Base-by-base conservation (phyloP, 2,113 vertebrate species). In the Rhinogobius similis region DNA sequence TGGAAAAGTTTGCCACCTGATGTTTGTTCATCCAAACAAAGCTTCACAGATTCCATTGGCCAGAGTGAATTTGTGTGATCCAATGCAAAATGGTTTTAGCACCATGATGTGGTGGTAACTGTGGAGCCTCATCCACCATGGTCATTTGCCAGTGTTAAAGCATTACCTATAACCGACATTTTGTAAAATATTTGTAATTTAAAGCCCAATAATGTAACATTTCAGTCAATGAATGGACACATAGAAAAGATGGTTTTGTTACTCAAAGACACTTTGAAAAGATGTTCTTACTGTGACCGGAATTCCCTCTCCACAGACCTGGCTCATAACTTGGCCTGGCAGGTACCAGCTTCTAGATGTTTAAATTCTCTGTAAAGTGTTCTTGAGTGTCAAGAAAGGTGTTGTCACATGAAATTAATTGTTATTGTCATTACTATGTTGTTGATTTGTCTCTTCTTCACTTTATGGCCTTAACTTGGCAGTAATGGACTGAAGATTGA, bases 41-140 rank as follows among this genome's bases (percentile, higher is more conserved):
- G n/a, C 50, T 52, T 29, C 2, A 58, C 55, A 29, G 26, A 58
- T 58, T 23, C 24, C 26, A 29, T 21, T 43, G 59, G 58, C 43
- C 44, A 58, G 68, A 38, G 68, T 68, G 67, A 75, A 6, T 62
- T 65, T 68, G 27, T 24, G 68, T 68, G 61, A 72, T 75, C 64
- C 75, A 71, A 27, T 53, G 21, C 61, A 63, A 53, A 82, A 62
- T 10, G 50, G 39, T 27, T 78, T 71, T 66, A 66, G 62, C 68
- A 75, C 65, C 48, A 36, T 41, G 71, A 29, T 58, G 53, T 1
- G 32, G 32, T 5, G 3, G 32, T 24, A 67, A 39, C 64, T 68
- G 68, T 71, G 74, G 55, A 68, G 61, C 58, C 27, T 21, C 52
- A 68, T 67, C n/a, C 38, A 68, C 61, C 29, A 68, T 62, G n/a